Evolutionary conservation across 1,140 invertebrate species (phyloP), one percentile per base, ranked within the genome.

Genomic region (Zaprionus taronus): DNA sequence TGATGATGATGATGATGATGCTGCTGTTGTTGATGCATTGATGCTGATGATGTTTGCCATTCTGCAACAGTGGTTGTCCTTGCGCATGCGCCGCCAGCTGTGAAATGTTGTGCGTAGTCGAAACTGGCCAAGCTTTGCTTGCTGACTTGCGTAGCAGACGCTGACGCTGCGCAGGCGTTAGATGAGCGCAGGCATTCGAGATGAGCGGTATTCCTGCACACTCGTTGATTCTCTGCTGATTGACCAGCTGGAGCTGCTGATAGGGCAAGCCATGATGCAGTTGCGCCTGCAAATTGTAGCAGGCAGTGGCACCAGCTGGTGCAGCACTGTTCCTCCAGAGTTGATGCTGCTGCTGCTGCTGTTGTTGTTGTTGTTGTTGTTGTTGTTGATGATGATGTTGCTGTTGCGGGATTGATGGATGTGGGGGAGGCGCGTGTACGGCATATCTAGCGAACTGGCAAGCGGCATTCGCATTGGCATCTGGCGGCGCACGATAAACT

Each of bases 31-130:
- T 36, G 38, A 20, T 64, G 41, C 24, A 81, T 20, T 53, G 62
- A 4, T 20, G 47, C 24, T 64, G 53, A 26, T 83, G 81, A 17
- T 90, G 79, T 38, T 89, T 83, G 38, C 61, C 69, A 22, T 76
- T 75, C 34, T 96, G 93, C 72, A 97, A 96, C 38, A 97, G 93
- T 7, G 96, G 96, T 44, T 95, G 95, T 20, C 96, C 96, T 82
- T 96, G 96, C 26, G 96, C 95, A 89, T 97, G 96, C 77, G 96
- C 95, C 3, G 96, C 96, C 63, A 97, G 92, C 79, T 96, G 93
- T 1, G 95, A 94, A 41, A 96, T 93, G 11, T 72, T 53, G 31
- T 77, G 68, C 0, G 65, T 56, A 1, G 34, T 63, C 6, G 70
- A 4, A 38, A 66, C 20, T 15, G 17, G 84, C 73, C 72, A 75